These are phyloP conservation scores for Takifugu ocellatus DNA, from an alignment of 2,797 vertebrate genomes.

Conservation along the genomic window DNA sequence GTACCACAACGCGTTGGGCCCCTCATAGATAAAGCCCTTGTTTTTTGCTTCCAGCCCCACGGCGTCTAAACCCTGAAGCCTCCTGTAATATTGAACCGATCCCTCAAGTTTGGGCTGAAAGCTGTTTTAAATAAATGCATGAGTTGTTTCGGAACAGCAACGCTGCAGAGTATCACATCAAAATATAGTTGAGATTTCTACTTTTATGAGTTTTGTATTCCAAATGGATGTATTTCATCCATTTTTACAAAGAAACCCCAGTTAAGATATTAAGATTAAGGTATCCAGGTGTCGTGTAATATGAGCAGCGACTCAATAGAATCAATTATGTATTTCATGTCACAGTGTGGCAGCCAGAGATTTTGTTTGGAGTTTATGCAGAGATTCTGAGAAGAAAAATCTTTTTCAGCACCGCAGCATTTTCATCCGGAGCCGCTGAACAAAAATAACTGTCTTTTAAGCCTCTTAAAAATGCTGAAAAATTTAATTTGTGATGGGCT, in stretches of 20 bases:
- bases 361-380: conserved; percentile 65
- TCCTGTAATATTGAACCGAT: conserved; percentile 70
- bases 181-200: conserved; percentile 49
- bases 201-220: conserved; percentile 48
- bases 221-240: conserved; percentile 41
- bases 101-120: conserved; percentile 62
- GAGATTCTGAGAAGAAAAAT: conserved; percentile 56
- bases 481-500: conserved; percentile 75
- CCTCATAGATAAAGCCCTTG: conserved; percentile 62
- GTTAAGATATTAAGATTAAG: conserved; percentile 47
- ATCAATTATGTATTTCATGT: conserved; percentile 18
- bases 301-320: conserved; percentile 29
- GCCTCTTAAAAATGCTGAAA: conserved; percentile 80
- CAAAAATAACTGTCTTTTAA: conserved; percentile 79
- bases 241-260: conserved; percentile 28
- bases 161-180: background rate
- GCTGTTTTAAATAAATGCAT: conserved; percentile 64
- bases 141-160: conserved; percentile 29
- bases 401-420: conserved; percentile 62
- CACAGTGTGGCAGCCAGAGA: conserved; percentile 30
- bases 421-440: conserved; percentile 75
- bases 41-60: conserved; percentile 43
- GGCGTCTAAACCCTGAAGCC: conserved; percentile 62
- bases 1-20: conserved; percentile 58
- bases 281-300: conserved; percentile 54